phyloP scores from a whole-genome alignment of 2,888 invertebrate genomes.

The Rotaria macrura region DNA sequence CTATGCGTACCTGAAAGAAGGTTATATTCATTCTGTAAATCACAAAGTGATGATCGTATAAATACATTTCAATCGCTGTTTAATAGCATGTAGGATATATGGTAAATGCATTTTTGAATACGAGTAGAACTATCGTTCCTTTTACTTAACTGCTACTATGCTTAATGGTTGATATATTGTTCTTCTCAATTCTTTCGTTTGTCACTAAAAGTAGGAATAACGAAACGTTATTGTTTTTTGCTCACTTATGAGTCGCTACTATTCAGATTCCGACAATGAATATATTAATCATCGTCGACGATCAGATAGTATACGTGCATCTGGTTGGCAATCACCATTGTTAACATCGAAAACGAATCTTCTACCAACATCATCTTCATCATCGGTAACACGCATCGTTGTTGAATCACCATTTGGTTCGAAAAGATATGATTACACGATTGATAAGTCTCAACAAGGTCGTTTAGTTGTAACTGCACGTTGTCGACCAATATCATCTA shows the following conservation, averaged over 20 bases:
- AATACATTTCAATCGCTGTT: neutral
- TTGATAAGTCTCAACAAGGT: conserved; percentile 8
- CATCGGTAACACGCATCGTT: neutral
- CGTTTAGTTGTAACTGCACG: neutral
- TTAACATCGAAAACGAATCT: neutral
- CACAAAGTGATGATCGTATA: neutral
- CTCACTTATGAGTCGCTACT: neutral
- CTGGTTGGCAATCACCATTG: neutral
- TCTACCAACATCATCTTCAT: neutral
- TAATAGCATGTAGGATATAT: neutral
- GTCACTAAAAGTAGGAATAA: neutral
- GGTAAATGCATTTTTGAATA: neutral
- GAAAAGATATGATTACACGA: neutral
- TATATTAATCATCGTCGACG: neutral
- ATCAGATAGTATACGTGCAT: neutral
- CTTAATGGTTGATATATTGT: neutral
- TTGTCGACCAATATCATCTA: neutral
- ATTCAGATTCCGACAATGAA: neutral
- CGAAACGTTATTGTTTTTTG: neutral
- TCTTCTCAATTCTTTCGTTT: neutral
- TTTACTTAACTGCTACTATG: neutral
- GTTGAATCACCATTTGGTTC: conserved; percentile 9
- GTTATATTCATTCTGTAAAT: neutral
- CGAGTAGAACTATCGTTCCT: neutral
- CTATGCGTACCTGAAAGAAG: neutral